Conservation (phyloP, 2,113 vertebrate genomes). For the Tricholaema leucomelas region DNA sequence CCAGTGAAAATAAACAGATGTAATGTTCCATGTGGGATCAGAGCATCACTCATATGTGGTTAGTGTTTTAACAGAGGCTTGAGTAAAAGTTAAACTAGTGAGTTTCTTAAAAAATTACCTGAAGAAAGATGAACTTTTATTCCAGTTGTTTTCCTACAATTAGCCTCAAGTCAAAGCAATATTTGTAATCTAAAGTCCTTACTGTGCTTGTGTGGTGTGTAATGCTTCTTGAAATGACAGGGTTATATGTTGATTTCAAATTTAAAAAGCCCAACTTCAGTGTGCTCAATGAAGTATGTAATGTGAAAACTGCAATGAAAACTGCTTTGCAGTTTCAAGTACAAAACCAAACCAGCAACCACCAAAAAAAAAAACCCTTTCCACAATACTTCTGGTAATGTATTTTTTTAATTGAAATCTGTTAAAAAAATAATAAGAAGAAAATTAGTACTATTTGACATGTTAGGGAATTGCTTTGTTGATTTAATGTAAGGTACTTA, state of each 20-base stretch:
- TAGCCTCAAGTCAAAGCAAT: background rate
- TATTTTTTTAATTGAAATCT: background rate
- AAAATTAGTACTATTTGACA: background rate
- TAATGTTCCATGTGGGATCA: background rate
- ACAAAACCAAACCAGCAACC: background rate
- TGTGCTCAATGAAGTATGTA: background rate
- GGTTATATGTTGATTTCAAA: background rate
- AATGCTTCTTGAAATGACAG: background rate
- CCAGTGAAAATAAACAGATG: background rate
- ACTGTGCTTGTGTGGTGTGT: background rate
- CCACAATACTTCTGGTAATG: background rate
- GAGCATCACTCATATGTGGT: background rate
- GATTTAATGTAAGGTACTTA: background rate
- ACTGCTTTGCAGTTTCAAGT: fast-evolving
- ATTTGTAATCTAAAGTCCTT: background rate
- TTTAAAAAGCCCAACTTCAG: background rate
- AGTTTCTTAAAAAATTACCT: background rate
- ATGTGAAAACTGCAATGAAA: background rate
- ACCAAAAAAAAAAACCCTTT: background rate
- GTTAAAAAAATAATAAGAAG: background rate
- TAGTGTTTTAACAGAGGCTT: background rate
- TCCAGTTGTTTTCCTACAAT: background rate
- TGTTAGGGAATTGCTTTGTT: background rate
- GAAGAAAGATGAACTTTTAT: background rate
- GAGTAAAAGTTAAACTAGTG: background rate